A percentile compares a stretch with the other conserved stretches of the same genome.
Evolutionary conservation across 2,888 invertebrate genomes (phyloP).

Genomic region (Lamellibrachia satsuma): DNA sequence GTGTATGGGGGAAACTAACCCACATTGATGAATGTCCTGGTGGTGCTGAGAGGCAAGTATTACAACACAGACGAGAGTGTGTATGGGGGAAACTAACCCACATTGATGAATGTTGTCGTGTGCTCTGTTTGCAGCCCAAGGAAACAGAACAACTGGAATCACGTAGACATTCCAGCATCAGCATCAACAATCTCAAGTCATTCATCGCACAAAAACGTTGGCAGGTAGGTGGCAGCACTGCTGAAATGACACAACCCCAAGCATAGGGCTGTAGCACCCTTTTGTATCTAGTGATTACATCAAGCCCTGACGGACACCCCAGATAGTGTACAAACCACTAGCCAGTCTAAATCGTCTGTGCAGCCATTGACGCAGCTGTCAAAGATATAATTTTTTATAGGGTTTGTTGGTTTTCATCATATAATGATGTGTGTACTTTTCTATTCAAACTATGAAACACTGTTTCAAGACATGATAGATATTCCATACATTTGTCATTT

Average conservation of each 20-base stretch:
- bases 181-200: slow-evolving; percentile 66
- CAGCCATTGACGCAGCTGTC: too few species aligned
- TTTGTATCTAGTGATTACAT: background rate
- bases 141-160: slow-evolving; percentile 55
- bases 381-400: too few species aligned
- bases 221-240: slow-evolving; percentile 62
- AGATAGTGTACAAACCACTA: background rate
- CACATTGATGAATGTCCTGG: background rate
- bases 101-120: background rate
- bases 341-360: background rate
- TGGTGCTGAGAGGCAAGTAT: too few species aligned
- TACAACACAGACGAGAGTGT: too few species aligned
- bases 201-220: slow-evolving; percentile 68
- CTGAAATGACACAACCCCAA: background rate
- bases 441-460: background rate
- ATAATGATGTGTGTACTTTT: background rate
- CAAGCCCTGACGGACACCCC: background rate
- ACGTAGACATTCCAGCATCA: slow-evolving; percentile 65
- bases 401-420: too few species aligned
- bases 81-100: too few species aligned
- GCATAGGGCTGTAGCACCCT: background rate
- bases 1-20: too few species aligned
- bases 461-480: background rate
- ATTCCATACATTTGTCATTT: background rate
- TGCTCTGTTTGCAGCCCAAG: slow-evolving; percentile 50